These are phyloP conservation scores for Apocrypta bakeri DNA, from an alignment of 1,140 invertebrate genomes.

Conservation along the genomic window DNA sequence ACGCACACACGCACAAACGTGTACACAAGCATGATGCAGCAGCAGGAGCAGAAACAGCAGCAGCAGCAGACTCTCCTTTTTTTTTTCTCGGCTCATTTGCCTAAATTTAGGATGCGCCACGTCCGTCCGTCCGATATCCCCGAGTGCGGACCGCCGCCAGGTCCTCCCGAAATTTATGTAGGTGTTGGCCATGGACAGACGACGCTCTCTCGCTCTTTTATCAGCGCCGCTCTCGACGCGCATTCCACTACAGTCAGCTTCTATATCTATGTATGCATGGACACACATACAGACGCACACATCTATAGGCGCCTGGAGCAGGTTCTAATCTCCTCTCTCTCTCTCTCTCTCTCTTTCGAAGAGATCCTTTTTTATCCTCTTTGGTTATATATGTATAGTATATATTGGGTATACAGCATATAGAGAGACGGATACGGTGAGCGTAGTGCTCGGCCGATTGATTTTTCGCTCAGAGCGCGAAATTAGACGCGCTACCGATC, in stretches of 20 bases:
- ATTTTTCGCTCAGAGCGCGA: conserved; percentile 17
- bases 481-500: conserved; percentile 26
- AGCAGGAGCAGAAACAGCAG: neutral
- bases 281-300: neutral
- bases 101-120: conserved; percentile 1
- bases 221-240: neutral
- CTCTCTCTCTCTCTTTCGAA: neutral
- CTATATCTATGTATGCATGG: too few species aligned
- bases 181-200: conserved; percentile 71
- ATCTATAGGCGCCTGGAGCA: conserved; percentile 65
- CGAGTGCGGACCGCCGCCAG: conserved; percentile 10
- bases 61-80: neutral
- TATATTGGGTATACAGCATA: too few species aligned
- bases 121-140: conserved; percentile 14
- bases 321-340: conserved; percentile 62
- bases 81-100: neutral
- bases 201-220: neutral
- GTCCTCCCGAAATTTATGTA: conserved; percentile 71
- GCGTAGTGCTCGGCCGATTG: conserved; percentile 44
- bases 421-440: neutral
- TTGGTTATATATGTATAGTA: conserved; percentile 24
- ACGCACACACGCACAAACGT: too few species aligned
- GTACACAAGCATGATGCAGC: neutral
- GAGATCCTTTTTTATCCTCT: conserved; percentile 45
- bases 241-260: neutral